Base-by-base conservation (phyloP, 2,888 invertebrate species). In the Lasioglossum malachurum region DNA sequence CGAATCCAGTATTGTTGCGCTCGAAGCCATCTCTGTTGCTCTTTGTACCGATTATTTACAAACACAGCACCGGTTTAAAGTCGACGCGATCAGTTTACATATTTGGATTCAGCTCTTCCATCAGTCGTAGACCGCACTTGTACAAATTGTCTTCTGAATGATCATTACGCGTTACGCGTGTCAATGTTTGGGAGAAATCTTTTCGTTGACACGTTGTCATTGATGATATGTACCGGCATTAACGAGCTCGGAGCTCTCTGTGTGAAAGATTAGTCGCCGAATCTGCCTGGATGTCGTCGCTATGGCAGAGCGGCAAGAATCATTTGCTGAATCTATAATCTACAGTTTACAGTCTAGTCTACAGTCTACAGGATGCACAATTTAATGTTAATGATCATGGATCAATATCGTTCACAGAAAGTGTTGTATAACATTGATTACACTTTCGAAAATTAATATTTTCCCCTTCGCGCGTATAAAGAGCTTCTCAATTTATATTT, bases 31-130 rank as follows among this genome's bases (percentile, higher is more conserved):
- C 31, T 41, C 27, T 16, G 7, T 31, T 44, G 64, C 27, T 69
- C 38, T 53, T 78, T 72, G 53, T 41, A 31, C 14, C 57, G 57
- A 14, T 38, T 72, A 57, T 78, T 78, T 78, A 44, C 31, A 41
- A 78, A 23, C 14, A 57, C 46, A 1, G 1, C 46, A 19, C 23
- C 71, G 71, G 12, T 31, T 31, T 44, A 44, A 53, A 49, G 49
- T 57, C 78, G 71, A 23, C 38, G 49, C 23, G n/a, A 35, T n/a
- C n/a, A 35, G 19, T 78, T 78, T 69, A 35, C 35, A 35, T 35
- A 46, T 49, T 78, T 53, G 49, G n/a, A 78, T 78, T 71, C 16
- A n/a, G 19, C 69, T 49, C 10, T 16, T 41, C 69, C 46, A 44
- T 64, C 60, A 8, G 35, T 31, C 41, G 16, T 38, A 41, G 60